Percentiles rank a stretch among this genome's conserved stretches.
Conservation (phyloP, 1,140 invertebrate genomes). For the Saccostrea glomerata region DNA sequence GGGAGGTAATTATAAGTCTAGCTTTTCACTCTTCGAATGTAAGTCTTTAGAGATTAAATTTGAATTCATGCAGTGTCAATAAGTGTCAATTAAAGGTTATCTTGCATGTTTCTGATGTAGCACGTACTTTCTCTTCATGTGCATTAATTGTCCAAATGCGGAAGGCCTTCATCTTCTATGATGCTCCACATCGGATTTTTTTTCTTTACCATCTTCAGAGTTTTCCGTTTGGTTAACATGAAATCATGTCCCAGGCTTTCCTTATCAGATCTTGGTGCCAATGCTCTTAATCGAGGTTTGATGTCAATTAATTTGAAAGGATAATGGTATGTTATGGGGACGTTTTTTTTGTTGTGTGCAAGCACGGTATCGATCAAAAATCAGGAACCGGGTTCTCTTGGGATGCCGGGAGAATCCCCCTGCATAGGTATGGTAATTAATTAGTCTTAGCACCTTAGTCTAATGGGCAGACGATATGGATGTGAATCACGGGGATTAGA, state of each 20-base stretch:
- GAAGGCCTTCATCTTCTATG: background rate
- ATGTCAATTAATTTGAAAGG: constrained; percentile 26
- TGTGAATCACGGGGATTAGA: background rate
- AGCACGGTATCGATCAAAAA: constrained; percentile 13
- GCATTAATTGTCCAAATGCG: background rate
- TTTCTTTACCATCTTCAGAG: background rate
- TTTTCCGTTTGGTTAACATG: background rate
- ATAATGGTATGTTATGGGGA: constrained; percentile 11
- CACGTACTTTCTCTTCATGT: background rate
- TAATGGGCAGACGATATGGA: constrained; percentile 16
- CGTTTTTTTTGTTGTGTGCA: constrained; percentile 7
- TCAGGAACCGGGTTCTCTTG: background rate
- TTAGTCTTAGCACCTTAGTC: constrained; percentile 23
- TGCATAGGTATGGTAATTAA: constrained; percentile 29
- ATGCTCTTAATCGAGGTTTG: background rate
- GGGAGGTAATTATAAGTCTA: background rate
- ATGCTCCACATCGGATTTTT: background rate
- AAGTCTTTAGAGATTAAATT: background rate
- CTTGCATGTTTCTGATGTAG: background rate
- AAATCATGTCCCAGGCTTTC: background rate
- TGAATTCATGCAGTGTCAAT: background rate
- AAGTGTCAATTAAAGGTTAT: background rate
- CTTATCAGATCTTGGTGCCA: background rate
- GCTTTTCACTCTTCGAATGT: background rate
- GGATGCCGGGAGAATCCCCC: background rate